Base-by-base conservation (phyloP, 2,113 vertebrate species). In the Herpailurus yagouaroundi region DNA sequence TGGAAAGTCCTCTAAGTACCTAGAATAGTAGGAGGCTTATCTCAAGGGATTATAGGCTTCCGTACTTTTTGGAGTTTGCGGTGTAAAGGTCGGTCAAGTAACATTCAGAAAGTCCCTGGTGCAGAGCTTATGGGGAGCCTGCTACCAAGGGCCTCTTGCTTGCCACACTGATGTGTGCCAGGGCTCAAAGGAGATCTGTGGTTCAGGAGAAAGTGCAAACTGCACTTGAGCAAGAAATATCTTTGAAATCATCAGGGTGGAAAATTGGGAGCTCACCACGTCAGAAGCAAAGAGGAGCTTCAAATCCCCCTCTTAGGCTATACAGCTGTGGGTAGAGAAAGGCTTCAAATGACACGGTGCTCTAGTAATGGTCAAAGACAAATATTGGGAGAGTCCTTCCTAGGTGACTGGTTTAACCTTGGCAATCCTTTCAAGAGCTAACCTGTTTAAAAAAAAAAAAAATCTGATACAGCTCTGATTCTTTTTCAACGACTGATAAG, bases 121-220 rank as follows among this genome's bases (percentile, higher is more conserved):
- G 18, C 13, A n/a, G n/a, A 15, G 48, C 3, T 76, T n/a, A 38
- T 1, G 15, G 5, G 13, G 52, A 50, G 31, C 23, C n/a, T 60
- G 16, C 60, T 79, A 27, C 8, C 5, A 23, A 57, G 18, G 3
- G 12, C 57, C 50, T 85, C 4, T 64, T 63, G 25, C 71, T 68
- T 92, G 4, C 23, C 63, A 21, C n/a, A 41, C 14, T 0, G 0
- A 52, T 2, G 5, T 3, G 7, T 6, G 73, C 11, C 14, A 21
- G 12, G 55, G 38, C 38, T 79, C 18, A 23, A 57, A 66, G 45
- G 3, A 77, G 48, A 36, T n/a, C 7, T 21, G 27, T n/a, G 16
- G 27, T 73, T 87, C 23, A 69, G 41, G 19, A n/a, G 36, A 15
- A 73, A 63, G 29, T 41, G 38, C 41, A 73, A 29, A 81, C 27